Base-by-base conservation (phyloP, 2,888 invertebrate species). In the Phragmatobia fuliginosa region DNA sequence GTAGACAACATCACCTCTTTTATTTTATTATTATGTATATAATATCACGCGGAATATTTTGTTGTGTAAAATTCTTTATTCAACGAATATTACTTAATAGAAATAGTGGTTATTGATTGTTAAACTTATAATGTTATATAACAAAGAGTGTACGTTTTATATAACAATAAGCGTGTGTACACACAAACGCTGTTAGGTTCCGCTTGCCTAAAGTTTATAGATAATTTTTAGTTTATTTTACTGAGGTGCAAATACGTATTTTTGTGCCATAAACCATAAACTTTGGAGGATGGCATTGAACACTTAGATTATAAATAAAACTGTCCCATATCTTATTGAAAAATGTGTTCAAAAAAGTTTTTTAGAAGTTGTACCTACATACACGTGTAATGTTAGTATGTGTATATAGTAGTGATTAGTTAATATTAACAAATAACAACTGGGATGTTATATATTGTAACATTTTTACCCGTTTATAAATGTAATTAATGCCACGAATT, bases 291-390 rank as follows among this genome's bases (percentile, higher is more conserved):
- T 81, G 86, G 85, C 85, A 78, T 82, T 77, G 83, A 82, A 85
- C 87, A 88, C 82, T 83, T 86, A 85, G 84, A 84, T 72, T 85
- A 79, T 77, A 84, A 82, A 82, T 56, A 83, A 86, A 87, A 84
- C 85, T 87, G 87, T 90, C 92, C 91, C 93, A 92, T 93, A 94
- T 94, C 93, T 94, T 92, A 93, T 91, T 91, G 83, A 91, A 92
- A 81, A 93, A 94, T 94, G 94, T 94, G 94, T 94, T 94, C 94
- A 94, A 80, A 85, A 89, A 90, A 70, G 86, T 89, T 91, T 92
- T 92, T 91, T 92, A 92, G 91, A 91, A 90, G 86, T 90, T 91
- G 87, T 92, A 93, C 89, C 90, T 90, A 89, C 88, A 87, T 88
- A 86, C 87, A 87, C 87, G 75, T 82, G 81, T 85, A 85, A 86